A percentile compares a stretch with the other conserved stretches of the same genome.
Conservation (phyloP, 2,797 vertebrate species). For the Smutsia temminckii region DNA sequence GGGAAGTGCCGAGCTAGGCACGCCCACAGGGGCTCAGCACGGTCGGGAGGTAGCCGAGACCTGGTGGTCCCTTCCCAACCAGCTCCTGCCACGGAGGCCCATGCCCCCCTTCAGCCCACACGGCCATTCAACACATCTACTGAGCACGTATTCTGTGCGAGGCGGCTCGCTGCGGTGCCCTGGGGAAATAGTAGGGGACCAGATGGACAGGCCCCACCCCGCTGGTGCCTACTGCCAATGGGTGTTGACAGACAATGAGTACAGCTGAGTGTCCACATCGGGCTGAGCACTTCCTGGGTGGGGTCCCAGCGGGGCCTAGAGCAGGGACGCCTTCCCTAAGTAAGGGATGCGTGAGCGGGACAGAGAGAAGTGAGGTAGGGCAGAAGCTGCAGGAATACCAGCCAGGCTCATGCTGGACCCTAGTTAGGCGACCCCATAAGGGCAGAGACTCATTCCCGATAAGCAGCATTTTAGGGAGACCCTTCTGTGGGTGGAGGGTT, state of each 20-base stretch:
- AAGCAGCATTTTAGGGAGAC: neutral
- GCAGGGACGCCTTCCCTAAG: neutral
- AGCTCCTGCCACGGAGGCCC: rapidly evolving
- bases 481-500: rapidly evolving
- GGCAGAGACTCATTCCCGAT: neutral
- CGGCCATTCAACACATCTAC: rapidly evolving
- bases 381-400: rapidly evolving
- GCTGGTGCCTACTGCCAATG: neutral
- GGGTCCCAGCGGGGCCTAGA: neutral
- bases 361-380: rapidly evolving
- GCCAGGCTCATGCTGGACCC: neutral
- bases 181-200: neutral
- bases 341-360: too few relatives aligned
- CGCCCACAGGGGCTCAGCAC: neutral
- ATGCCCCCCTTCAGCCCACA: rapidly evolving
- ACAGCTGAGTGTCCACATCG: neutral
- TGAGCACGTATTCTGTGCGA: neutral
- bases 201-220: neutral
- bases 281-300: neutral
- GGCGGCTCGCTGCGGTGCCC: neutral
- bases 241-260: neutral
- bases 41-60: rapidly evolving
- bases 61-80: neutral
- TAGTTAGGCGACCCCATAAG: neutral
- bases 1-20: neutral